Conservation (phyloP, 2,113 vertebrate species). For the Ailurus styani region DNA sequence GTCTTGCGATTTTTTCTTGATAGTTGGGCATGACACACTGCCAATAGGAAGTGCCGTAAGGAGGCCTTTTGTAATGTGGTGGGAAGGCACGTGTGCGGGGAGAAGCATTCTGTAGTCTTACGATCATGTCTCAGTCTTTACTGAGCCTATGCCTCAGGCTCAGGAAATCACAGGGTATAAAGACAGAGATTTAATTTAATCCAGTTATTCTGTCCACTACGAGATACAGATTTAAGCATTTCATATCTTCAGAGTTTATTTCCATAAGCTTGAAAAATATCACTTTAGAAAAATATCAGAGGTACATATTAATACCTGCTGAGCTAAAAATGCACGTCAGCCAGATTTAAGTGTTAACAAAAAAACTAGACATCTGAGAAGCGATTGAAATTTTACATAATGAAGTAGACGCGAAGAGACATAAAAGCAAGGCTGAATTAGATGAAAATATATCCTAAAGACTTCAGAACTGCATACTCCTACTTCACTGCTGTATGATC, state of each 20-base stretch:
- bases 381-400: neutral
- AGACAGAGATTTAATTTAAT: slow-evolving; percentile 62
- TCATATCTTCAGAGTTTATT: slow-evolving; percentile 54
- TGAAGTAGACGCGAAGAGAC: neutral
- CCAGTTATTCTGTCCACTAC: slow-evolving; percentile 45
- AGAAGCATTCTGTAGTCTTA: neutral
- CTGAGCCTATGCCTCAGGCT: neutral
- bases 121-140: neutral
- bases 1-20: neutral
- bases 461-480: neutral
- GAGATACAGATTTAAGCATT: slow-evolving; percentile 56
- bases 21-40: neutral
- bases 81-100: neutral
- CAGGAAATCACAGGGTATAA: slow-evolving; percentile 51
- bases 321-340: neutral
- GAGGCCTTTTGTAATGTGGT: neutral
- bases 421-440: neutral
- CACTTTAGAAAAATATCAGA: neutral
- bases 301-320: neutral
- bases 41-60: neutral
- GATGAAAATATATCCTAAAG: neutral
- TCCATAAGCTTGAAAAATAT: neutral
- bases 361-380: neutral
- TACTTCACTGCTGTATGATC: neutral
- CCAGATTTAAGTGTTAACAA: neutral